phyloP scores from a whole-genome alignment of 2,113 vertebrate species.

The Engystomops pustulosus region DNA sequence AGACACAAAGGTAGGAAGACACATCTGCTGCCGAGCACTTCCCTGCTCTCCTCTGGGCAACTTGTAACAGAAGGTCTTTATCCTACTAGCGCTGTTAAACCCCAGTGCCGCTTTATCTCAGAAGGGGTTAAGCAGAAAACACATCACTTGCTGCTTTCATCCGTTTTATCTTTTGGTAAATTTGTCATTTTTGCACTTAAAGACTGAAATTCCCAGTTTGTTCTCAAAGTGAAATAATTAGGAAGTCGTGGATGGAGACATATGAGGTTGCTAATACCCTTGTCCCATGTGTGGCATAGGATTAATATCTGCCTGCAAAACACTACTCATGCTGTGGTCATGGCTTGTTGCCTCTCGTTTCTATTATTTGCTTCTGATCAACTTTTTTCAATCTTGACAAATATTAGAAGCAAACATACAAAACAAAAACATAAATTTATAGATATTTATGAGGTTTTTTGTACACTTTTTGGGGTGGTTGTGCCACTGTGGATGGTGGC shows the following conservation, averaged over 20 bases:
- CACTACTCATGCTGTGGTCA: background rate
- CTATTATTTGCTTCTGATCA: background rate
- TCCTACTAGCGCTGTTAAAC: background rate
- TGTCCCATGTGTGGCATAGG: background rate
- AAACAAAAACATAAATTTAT: too few relatives aligned
- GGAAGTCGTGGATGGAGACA: background rate
- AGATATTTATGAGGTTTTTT: too few relatives aligned
- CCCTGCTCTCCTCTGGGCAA: slow-evolving; percentile 23
- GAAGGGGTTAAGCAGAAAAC: background rate
- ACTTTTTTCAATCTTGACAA: too few relatives aligned
- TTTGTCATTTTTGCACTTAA: background rate
- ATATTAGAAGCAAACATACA: too few relatives aligned
- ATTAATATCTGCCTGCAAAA: background rate
- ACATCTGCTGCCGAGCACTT: background rate
- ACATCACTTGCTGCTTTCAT: background rate
- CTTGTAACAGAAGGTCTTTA: slow-evolving; percentile 36
- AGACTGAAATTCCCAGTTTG: background rate
- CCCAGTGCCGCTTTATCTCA: background rate
- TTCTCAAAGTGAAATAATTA: background rate
- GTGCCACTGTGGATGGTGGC: too few relatives aligned
- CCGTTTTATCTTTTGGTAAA: background rate
- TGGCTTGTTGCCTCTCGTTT: background rate
- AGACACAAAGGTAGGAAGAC: slow-evolving; percentile 83
- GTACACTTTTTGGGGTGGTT: too few relatives aligned
- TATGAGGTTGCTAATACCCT: background rate